Base-by-base conservation (phyloP, 2,888 invertebrate species). In the Lasiommata megera region DNA sequence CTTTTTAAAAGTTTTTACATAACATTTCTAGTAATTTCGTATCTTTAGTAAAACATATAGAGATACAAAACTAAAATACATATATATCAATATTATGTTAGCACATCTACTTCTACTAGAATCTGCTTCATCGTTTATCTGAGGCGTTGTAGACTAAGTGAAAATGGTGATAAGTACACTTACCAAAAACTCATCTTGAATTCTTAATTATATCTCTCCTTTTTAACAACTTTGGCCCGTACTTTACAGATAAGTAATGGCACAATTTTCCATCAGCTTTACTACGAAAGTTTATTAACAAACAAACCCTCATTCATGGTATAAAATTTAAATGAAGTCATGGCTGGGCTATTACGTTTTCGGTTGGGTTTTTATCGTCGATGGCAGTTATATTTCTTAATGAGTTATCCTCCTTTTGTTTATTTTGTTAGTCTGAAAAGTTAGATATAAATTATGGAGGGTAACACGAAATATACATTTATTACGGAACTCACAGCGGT, bases 361-460 rank as follows among this genome's bases (percentile, higher is more conserved):
- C 52, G 31, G 18, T n/a, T 11, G 31, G 6, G 41, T 17, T 52
- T 31, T 52, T 52, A 29, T 17, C 23, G 38, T 16, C 28, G 3
- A 16, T 38, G 38, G 29, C 40, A 16, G 51, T 18, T 31, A 51
- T 36, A 18, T 14, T 47, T 47, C 17, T 52, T 40, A 29, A 52
- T 52, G 29, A 52, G 17, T n/a, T 41, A 40, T 46, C 14, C 11
- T 51, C 29, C 16, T 8, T 29, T 38, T 38, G 16, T 28, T 40
- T 28, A 23, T 14, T 28, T 50, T 38, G 16, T 50, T 50, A 36
- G 3, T 18, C 7, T 43, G 38, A 36, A 38, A 51, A 38, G 50
- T 28, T 23, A 14, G 23, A 36, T 36, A 48, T 36, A 36, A 17
- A 37, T 36, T 36, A 23, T 23, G 23, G 2, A 23, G 23, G 3